These are phyloP conservation scores for Urocolius indicus DNA, from an alignment of 2,113 vertebrate genomes.

Conservation along the genomic window DNA sequence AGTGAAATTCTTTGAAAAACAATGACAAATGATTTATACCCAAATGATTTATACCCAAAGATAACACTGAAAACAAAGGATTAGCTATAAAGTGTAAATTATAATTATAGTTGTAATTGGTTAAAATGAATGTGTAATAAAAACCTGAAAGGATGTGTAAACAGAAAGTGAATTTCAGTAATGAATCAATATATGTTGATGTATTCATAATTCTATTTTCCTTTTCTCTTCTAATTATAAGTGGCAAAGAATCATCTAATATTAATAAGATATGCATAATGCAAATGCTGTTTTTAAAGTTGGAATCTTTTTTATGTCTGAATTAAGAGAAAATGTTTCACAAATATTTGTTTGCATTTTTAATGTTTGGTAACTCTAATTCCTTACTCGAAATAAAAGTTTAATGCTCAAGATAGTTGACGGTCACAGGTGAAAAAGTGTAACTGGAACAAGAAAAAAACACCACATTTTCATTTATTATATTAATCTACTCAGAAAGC, in stretches of 20 bases:
- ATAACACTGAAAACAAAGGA: slow-evolving; percentile 38
- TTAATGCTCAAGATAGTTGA: not conserved
- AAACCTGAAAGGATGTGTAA: slow-evolving; percentile 36
- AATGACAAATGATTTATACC: slow-evolving; percentile 2
- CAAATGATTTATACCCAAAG: no score
- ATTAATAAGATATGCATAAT: slow-evolving; percentile 58
- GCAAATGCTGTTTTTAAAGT: slow-evolving; percentile 35
- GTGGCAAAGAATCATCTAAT: slow-evolving; percentile 46
- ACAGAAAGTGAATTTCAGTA: slow-evolving; percentile 44
- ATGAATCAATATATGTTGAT: slow-evolving; percentile 39
- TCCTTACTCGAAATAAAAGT: not conserved
- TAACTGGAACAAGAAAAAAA: not conserved
- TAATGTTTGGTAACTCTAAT: slow-evolving; percentile 4
- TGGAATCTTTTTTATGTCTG: not conserved
- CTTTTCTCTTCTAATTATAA: slow-evolving; percentile 46
- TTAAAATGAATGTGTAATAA: slow-evolving; percentile 44
- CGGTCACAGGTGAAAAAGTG: not conserved
- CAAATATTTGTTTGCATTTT: slow-evolving; percentile 53
- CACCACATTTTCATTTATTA: not conserved
- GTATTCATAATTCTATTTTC: slow-evolving; percentile 13
- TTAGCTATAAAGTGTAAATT: slow-evolving; percentile 19
- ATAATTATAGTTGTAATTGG: slow-evolving; percentile 51
- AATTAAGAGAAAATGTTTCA: slow-evolving; percentile 6
- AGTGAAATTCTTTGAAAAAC: not conserved
- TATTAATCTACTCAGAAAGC: not conserved